These are phyloP conservation scores for Oostethus manadensis DNA, from an alignment of 2,113 vertebrate species.

Conservation along the genomic window DNA sequence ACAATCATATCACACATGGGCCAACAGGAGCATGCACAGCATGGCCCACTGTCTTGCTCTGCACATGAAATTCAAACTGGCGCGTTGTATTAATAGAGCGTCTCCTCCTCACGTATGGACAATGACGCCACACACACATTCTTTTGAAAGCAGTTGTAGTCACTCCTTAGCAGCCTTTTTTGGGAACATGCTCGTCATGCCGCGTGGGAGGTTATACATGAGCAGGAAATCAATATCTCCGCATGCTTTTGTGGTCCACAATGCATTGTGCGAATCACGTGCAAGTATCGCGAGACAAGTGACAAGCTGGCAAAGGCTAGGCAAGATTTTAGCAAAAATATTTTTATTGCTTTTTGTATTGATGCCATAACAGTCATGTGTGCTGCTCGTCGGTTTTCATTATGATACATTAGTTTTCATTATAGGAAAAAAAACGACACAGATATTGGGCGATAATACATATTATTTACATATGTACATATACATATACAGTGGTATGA, in stretches of 20 bases:
- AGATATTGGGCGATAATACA: no score
- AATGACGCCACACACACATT: conserved; percentile 19
- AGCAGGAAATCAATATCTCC: conserved; percentile 19
- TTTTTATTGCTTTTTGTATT: no score
- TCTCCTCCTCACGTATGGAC: conserved; percentile 52
- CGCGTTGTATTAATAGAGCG: conserved; percentile 56
- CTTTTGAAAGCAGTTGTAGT: conserved; percentile 44
- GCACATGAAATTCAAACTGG: conserved; percentile 57
- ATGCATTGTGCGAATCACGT: no score
- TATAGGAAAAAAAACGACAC: no score
- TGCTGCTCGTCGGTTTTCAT: no score
- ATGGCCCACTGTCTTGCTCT: conserved; percentile 48
- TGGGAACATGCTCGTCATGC: conserved; percentile 62
- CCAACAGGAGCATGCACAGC: background rate
- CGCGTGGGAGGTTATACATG: conserved; percentile 26
- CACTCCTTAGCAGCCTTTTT: conserved; percentile 63
- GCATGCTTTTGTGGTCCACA: background rate
- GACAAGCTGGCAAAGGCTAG: no score
- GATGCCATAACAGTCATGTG: no score
- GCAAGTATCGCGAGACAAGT: no score
- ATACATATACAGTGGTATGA: no score
- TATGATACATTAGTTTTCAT: no score
- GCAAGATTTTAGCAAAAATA: no score
- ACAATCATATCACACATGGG: background rate
- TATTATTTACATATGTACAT: no score